Percentiles rank a stretch among this genome's conserved stretches.
Conservation (phyloP, 2,797 vertebrate genomes). For the Etheostoma perlongum region DNA sequence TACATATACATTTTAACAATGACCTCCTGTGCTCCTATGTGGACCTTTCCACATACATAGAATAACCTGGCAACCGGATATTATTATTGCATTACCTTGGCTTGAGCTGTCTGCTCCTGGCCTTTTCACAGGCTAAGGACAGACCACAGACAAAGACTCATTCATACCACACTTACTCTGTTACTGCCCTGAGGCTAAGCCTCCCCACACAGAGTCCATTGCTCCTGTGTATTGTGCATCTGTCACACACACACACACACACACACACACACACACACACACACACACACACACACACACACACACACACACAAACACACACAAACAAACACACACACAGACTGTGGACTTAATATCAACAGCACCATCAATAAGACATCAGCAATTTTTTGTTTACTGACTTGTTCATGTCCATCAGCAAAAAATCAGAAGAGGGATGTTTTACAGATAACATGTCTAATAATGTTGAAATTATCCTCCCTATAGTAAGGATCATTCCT, state of each 20-base stretch:
- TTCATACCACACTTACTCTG: conserved; percentile 67
- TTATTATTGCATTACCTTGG: conserved; percentile 71
- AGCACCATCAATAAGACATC: background rate
- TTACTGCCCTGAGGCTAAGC: conserved; percentile 51
- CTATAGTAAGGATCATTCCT: background rate
- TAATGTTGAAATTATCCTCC: conserved; percentile 16
- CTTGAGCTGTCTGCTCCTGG: conserved; percentile 50
- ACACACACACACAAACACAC: conserved; percentile 5
- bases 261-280: background rate
- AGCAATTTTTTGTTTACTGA: conserved; percentile 3
- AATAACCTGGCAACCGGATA: conserved; percentile 69
- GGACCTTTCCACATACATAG: conserved; percentile 61
- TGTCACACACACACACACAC: conserved; percentile 12
- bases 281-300: background rate
- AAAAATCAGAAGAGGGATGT: background rate
- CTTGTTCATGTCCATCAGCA: conserved; percentile 21
- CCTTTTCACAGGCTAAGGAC: conserved; percentile 42
- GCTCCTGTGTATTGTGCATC: conserved; percentile 34
- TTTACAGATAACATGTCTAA: background rate
- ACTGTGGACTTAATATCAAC: conserved; percentile 15
- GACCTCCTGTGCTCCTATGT: conserved; percentile 39
- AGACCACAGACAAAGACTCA: conserved; percentile 70
- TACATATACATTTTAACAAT: conserved; percentile 51
- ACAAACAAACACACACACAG: background rate
- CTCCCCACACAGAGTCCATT: conserved; percentile 47